Base-by-base conservation (phyloP, 2,113 vertebrate genomes). In the Rhagologus leucostigma region DNA sequence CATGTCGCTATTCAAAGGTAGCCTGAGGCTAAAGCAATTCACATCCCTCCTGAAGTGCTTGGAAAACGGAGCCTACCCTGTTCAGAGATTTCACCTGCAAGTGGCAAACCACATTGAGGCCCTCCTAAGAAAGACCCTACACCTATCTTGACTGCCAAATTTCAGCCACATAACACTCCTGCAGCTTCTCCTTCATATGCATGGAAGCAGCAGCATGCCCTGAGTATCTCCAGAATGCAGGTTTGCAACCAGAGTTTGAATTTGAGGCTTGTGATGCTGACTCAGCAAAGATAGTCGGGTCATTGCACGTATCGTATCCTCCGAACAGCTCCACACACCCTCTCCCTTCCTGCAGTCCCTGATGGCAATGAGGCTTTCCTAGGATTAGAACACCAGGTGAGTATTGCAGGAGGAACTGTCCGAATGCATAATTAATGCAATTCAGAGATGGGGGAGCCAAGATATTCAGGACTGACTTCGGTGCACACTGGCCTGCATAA, bases 201-300 rank as follows among this genome's bases (percentile, higher is more conserved):
- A 1, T 0, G 3, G 2, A 49, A 49, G 41, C 1, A 77, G 41
- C n/a, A 32, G n/a, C 3, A n/a, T 4, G 21, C 7, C 19, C 39
- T 1, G 2, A 32, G 10, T 5, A 41, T 13, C 4, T 7, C 6
- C 4, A 23, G 35, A 63, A 24, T 5, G 8, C 21, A 39, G 29
- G 13, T 29, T 37, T 64, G 62, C 62, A 78, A 39, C 19, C 53
- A 57, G 30, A 87, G 17, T 20, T 33, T 39, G 33, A 63, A 46
- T 35, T 4, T n/a, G 10, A 70, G 39, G 35, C 24, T 52, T 53
- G 46, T 41, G 55, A 62, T 47, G 41, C n/a, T 42, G n/a, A 32
- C n/a, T 35, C n/a, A 59, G 7, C 13, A 41, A 68, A n/a, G 30
- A 13, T 2, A 60, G 16, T 0, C n/a, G 24, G 6, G 24, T 46